These are phyloP conservation scores for Epistrophe eligans DNA, from an alignment of 2,888 invertebrate genomes.

Conservation along the genomic window DNA sequence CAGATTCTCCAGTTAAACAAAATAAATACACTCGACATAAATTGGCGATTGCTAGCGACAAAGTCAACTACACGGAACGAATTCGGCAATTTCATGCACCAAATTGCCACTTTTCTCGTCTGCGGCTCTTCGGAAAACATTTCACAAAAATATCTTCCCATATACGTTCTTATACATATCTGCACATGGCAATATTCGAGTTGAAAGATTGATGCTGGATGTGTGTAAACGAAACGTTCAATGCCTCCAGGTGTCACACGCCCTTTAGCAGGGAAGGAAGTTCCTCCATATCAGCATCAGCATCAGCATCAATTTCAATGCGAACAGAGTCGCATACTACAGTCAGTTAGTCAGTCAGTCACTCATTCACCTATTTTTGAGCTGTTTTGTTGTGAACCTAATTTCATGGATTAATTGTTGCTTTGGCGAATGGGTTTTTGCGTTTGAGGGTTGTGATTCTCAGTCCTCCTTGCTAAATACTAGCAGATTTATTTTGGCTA, in stretches of 20 bases:
- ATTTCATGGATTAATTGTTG: conserved; percentile 76
- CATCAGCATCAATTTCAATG: conserved; percentile 61
- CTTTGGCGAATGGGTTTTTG: conserved; percentile 59
- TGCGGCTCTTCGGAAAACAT: conserved; percentile 26
- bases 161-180: conserved; percentile 31
- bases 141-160: conserved; percentile 33
- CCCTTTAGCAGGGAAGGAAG: conserved; percentile 53
- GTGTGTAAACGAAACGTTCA: conserved; percentile 32
- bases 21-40: conserved; percentile 63
- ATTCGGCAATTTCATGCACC: conserved; percentile 84
- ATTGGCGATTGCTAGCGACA: conserved; percentile 61
- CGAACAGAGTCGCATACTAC: conserved; percentile 32
- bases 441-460: conserved; percentile 68
- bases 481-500: conserved; percentile 64
- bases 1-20: conserved; percentile 56
- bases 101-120: conserved; percentile 81
- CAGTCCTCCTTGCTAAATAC: conserved; percentile 61
- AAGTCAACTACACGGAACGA: conserved; percentile 79
- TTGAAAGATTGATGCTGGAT: conserved; percentile 62
- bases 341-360: conserved; percentile 20
- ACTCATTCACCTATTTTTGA: conserved; percentile 15
- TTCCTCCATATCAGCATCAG: conserved; percentile 38
- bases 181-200: conserved; percentile 70
- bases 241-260: conserved; percentile 76
- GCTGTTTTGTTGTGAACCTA: conserved; percentile 68